Evolutionary conservation across 2,113 vertebrate species (phyloP).

Genomic region (Ammodytes marinus): DNA sequence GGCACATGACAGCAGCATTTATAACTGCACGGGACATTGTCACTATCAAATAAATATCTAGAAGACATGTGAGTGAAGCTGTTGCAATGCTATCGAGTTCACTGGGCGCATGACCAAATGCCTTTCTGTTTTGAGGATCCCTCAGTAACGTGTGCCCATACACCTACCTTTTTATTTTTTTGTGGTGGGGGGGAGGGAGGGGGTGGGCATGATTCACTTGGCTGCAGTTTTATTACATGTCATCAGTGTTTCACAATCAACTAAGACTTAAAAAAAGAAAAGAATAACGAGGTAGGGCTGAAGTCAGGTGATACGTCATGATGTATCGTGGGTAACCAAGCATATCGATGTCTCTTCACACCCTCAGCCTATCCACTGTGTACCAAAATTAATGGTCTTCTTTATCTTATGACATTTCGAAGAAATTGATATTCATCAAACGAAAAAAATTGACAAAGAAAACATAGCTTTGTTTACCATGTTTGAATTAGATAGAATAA

Average conservation of each 20-base stretch:
- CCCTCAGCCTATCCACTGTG: not conserved
- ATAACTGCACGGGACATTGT: not conserved
- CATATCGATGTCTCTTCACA: not conserved
- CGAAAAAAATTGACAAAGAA: no score
- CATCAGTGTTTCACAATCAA: slow-evolving; percentile 62
- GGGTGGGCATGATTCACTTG: not conserved
- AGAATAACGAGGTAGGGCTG: no score
- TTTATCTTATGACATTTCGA: not conserved
- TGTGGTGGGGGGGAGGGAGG: slow-evolving; percentile 38
- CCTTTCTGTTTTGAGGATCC: slow-evolving; percentile 74
- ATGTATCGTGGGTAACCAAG: not conserved
- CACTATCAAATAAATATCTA: slow-evolving; percentile 40
- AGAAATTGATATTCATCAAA: not conserved
- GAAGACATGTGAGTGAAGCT: slow-evolving; percentile 49
- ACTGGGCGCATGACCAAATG: slow-evolving; percentile 60
- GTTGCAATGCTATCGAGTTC: slow-evolving; percentile 66
- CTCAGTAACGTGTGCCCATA: slow-evolving; percentile 51
- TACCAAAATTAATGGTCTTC: not conserved
- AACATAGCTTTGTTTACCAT: no score
- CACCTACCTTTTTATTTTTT: slow-evolving; percentile 64
- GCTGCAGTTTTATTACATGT: slow-evolving; percentile 24
- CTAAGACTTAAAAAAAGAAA: not conserved
- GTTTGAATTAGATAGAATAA: no score
- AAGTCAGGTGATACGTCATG: not conserved
- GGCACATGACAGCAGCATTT: slow-evolving; percentile 4